Percentiles rank a stretch among this genome's conserved stretches.
Evolutionary conservation across 2,797 vertebrate species (phyloP).

Genomic region (Tadarida brasiliensis): DNA sequence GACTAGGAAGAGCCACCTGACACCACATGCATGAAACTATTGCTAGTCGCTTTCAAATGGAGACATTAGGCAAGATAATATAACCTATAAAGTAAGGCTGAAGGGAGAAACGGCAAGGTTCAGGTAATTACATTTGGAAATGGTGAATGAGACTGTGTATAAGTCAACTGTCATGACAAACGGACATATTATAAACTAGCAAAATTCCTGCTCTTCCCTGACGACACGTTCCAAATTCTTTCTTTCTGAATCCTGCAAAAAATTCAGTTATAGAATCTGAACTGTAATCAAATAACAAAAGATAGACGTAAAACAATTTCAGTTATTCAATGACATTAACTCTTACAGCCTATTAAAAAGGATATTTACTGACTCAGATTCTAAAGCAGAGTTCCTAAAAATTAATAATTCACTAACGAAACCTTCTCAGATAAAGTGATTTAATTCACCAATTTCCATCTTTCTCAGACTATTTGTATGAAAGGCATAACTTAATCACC

Average conservation of each 20-base stretch:
- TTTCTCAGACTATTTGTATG: neutral
- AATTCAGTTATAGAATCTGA: neutral
- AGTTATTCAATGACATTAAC: neutral
- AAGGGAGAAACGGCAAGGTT: neutral
- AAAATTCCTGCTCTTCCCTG: neutral
- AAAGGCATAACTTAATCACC: neutral
- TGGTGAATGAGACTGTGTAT: neutral
- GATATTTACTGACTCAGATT: neutral
- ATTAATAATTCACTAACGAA: constrained; percentile 5
- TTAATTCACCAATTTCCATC: neutral
- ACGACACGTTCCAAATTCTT: neutral
- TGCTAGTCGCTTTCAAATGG: neutral
- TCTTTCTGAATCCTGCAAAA: neutral
- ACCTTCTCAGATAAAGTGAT: neutral
- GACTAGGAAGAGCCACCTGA: constrained; percentile 4
- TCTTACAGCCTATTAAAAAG: neutral
- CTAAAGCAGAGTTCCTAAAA: constrained; percentile 16
- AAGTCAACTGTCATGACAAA: neutral
- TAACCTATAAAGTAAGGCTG: neutral
- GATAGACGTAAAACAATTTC: neutral
- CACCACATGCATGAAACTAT: neutral
- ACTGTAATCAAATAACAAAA: constrained; percentile 27
- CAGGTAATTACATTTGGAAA: neutral
- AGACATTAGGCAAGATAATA: neutral
- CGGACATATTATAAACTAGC: neutral